Evolutionary conservation across 2,888 invertebrate species (phyloP), one percentile per base, ranked within the genome.

Genomic region (Drosophila percnosoma): DNA sequence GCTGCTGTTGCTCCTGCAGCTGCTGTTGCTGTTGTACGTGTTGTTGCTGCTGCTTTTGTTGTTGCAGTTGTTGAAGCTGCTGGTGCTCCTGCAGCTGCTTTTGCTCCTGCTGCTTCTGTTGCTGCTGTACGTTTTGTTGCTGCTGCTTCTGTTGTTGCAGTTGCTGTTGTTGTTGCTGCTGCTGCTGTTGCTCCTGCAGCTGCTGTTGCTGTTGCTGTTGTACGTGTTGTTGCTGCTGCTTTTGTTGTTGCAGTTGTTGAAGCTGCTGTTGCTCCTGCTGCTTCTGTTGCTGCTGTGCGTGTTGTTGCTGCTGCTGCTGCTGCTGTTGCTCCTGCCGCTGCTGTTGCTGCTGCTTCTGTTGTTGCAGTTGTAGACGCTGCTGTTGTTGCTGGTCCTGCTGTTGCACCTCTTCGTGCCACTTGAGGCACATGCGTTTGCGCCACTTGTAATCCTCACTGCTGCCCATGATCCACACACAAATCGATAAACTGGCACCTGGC

Each of bases 361-460:
- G 42, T 4, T 54, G 36, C 24, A 21, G 6, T 11, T 8, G n/a
- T 11, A 33, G 29, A 5, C 18, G 15, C 10, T 34, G 27, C 29
- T 49, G n/a, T 24, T 40, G 36, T 27, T 58, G 15, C 45, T 31
- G 27, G 18, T 67, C 36, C 36, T 40, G 38, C 45, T 65, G 42
- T 0, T 51, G 61, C 73, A 52, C 21, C 68, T 72, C 68, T 21
- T 80, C 54, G 29, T 75, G 63, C 78, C 78, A 78, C 76, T 78
- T 80, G 64, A 49, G 54, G 51, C 68, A 78, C 60, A 80, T 63
- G 15, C 75, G 75, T 5, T 49, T 75, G 45, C 78, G 78, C 78
- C 78, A 80, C 34, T 78, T 78, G 66, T 68, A 71, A 13, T 75
- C 58, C 15, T 49, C 21, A 11, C 48, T 21, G 51, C 55, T 59